These are phyloP conservation scores for Canis aureus DNA, from an alignment of 2,113 vertebrate genomes.

Conservation along the genomic window DNA sequence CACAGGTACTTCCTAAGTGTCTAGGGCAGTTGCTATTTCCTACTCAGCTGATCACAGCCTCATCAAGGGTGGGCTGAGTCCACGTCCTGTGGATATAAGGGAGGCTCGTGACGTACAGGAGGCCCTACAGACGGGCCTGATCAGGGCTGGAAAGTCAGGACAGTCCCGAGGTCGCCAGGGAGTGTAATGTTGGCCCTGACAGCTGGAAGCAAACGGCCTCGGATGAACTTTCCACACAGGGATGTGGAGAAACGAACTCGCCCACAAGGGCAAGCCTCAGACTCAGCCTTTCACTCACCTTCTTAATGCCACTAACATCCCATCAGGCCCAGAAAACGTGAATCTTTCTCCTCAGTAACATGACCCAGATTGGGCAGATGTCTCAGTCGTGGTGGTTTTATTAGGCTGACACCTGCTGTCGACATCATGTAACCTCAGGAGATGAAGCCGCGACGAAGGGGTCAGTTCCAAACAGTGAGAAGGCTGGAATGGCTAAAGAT, in stretches of 20 bases:
- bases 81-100: neutral
- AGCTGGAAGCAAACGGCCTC: neutral
- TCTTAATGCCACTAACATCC: neutral
- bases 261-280: neutral
- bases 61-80: too few species aligned
- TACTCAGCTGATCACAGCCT: neutral
- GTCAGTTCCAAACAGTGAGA: neutral
- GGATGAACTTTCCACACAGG: neutral
- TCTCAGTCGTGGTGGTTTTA: constrained; percentile 88
- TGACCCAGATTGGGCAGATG: constrained; percentile 84
- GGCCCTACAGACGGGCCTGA: neutral
- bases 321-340: constrained; percentile 79
- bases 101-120: too few species aligned
- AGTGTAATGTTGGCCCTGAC: neutral
- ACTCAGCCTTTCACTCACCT: neutral
- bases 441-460: constrained; percentile 76
- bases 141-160: neutral
- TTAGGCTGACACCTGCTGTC: constrained; percentile 94
- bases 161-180: neutral
- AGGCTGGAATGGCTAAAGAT: neutral
- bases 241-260: neutral
- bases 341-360: constrained; percentile 90
- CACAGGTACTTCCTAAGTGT: too few species aligned
- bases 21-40: neutral
- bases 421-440: constrained; percentile 86